Percentiles rank a stretch among this genome's conserved stretches.
Evolutionary conservation across 2,888 invertebrate genomes (phyloP).

Genomic region (Lycia hirtaria): DNA sequence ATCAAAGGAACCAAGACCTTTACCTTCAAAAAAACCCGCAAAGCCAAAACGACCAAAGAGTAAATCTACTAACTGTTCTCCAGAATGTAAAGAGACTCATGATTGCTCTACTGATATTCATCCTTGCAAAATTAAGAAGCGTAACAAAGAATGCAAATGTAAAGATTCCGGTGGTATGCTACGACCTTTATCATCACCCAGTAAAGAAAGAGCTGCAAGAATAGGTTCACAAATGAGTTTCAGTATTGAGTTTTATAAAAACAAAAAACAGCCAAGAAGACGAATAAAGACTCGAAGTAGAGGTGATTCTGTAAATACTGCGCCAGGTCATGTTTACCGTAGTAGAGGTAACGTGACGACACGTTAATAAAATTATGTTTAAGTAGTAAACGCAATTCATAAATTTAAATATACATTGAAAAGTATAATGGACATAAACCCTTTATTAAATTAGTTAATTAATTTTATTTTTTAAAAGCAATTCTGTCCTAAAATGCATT

Average conservation of each 20-base stretch:
- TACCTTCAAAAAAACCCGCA: not conserved
- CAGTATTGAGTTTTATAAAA: conserved; percentile 46
- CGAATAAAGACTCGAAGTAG: not conserved
- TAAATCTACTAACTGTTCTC: not conserved
- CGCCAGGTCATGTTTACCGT: not conserved
- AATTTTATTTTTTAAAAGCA: too few species aligned
- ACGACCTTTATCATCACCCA: not conserved
- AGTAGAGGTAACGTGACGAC: too few species aligned
- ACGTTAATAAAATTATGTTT: too few species aligned
- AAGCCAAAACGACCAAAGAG: not conserved
- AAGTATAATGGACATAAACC: too few species aligned
- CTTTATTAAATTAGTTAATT: too few species aligned
- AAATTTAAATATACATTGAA: too few species aligned
- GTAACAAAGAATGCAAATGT: not conserved
- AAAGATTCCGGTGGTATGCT: not conserved
- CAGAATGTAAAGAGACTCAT: not conserved
- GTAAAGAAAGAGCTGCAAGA: conserved; percentile 29
- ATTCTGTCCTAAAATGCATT: too few species aligned
- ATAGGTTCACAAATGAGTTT: conserved; percentile 46
- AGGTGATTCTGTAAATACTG: not conserved
- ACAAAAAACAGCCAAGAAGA: conserved; percentile 7
- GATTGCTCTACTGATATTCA: not conserved
- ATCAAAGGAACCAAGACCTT: too few species aligned
- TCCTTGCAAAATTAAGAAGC: not conserved
- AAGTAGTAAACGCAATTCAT: too few species aligned